Percentiles rank a stretch among this genome's conserved stretches.
Conservation (phyloP, 1,140 invertebrate species). For the Drosophila quadrilineata region DNA sequence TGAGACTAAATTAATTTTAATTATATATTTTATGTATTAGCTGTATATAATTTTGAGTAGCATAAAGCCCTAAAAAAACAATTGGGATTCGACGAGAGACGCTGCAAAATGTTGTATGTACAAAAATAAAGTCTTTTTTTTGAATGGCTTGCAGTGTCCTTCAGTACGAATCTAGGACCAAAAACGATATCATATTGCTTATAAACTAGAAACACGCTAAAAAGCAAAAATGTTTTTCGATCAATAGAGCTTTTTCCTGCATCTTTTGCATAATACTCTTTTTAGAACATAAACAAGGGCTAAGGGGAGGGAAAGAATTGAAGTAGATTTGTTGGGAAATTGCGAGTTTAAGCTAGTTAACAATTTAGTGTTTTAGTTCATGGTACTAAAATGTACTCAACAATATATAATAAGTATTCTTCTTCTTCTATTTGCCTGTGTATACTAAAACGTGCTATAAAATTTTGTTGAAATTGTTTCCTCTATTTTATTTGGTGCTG, state of each 20-base stretch:
- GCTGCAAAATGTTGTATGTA: constrained; percentile 41
- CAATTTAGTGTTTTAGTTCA: constrained; percentile 8
- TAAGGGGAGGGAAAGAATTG: too few species aligned
- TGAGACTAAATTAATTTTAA: constrained; percentile 11
- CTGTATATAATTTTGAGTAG: constrained; percentile 53
- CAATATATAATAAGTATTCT: constrained; percentile 42
- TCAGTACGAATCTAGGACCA: constrained; percentile 9
- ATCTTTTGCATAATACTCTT: constrained; percentile 61
- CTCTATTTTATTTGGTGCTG: constrained; percentile 69
- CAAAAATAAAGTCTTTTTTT: constrained; percentile 35
- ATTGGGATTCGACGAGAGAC: neutral
- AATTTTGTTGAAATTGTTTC: too few species aligned
- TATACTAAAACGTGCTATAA: constrained; percentile 68
- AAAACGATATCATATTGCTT: constrained; percentile 43
- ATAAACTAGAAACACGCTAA: constrained; percentile 71
- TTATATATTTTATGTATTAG: constrained; percentile 43
- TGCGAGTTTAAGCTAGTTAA: constrained; percentile 44
- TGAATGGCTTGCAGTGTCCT: constrained; percentile 8
- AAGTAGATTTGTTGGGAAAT: too few species aligned
- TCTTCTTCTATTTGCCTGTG: constrained; percentile 43
- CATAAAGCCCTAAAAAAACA: constrained; percentile 22
- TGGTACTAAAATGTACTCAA: constrained; percentile 35
- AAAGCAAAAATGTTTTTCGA: constrained; percentile 43
- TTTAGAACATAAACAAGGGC: constrained; percentile 48
- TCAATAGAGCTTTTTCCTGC: too few species aligned